Conservation (phyloP, 2,113 vertebrate genomes). For the Burhinus bistriatus region DNA sequence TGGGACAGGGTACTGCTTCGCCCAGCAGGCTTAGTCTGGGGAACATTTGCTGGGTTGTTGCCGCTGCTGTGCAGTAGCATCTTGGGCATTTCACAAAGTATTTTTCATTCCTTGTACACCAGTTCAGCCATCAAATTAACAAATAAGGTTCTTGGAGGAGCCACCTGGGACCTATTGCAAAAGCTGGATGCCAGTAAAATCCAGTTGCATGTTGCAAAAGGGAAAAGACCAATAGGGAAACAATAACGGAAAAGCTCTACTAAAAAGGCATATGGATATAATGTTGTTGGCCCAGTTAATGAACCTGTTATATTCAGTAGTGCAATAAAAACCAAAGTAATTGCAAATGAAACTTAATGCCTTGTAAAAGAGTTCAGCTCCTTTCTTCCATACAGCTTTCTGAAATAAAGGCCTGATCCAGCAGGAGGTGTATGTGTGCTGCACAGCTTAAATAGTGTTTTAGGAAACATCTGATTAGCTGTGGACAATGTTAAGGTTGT, state of each 20-base stretch:
- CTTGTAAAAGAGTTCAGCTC: slow-evolving; percentile 62
- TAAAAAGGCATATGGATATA: slow-evolving; percentile 61
- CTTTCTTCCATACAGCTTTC: neutral
- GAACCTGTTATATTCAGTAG: slow-evolving; percentile 55
- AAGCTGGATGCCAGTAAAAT: slow-evolving; percentile 39
- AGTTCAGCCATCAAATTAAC: slow-evolving; percentile 44
- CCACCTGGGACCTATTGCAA: slow-evolving; percentile 36
- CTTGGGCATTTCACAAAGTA: neutral
- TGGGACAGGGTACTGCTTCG: neutral
- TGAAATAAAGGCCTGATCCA: slow-evolving; percentile 19
- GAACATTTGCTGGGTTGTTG: neutral
- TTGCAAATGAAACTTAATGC: slow-evolving; percentile 72
- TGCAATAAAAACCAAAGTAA: slow-evolving; percentile 65
- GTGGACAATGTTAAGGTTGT: neutral
- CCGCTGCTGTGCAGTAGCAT: neutral
- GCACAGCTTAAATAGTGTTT: neutral
- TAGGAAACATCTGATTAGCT: neutral
- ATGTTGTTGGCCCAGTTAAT: slow-evolving; percentile 47
- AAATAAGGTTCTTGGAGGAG: neutral
- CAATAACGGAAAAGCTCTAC: slow-evolving; percentile 60
- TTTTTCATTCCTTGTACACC: neutral
- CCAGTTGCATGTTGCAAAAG: slow-evolving; percentile 34
- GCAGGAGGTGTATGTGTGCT: slow-evolving; percentile 48
- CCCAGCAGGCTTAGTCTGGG: neutral
- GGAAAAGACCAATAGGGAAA: slow-evolving; percentile 66